Evolutionary conservation across 2,113 vertebrate species (phyloP), one percentile per base, ranked within the genome.

Genomic region (Centropristis striata): DNA sequence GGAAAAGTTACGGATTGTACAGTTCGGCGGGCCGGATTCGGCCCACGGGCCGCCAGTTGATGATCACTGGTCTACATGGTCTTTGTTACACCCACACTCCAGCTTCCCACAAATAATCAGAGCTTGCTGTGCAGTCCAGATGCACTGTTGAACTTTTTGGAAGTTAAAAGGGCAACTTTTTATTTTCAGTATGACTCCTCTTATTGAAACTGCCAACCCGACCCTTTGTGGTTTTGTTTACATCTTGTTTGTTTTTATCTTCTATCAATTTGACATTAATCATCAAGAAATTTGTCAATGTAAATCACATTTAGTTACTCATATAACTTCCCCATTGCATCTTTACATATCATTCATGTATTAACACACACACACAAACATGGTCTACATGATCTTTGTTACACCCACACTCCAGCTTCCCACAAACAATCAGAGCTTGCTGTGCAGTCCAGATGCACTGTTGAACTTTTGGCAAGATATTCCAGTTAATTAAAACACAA

Each of bases 131-230:
- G 21, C 23, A 21, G 15, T 27, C 53, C 63, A 60, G 8, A 51
- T 51, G 20, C 5, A 46, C 54, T 69, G 25, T 4, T 79, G 21
- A 65, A 59, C 37, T 59, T 46, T 55, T 44, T 77, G 84, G 80
- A 72, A 90, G 50, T 20, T n/a, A 49, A 71, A 60, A 32, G 4
- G 47, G 9, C 13, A 57, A 1, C 16, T 57, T 39, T 59, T 11
- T 55, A 28, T 32, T 76, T 72, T 73, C 41, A 58, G 16, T 21
- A 50, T 65, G 49, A 76, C 79, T 70, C 41, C 25, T 71, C 57
- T 7, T 27, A 1, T 8, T 74, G 32, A 63, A 86, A 79, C 41
- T 51, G n/a, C 32, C 50, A n/a, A 18, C 1, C 46, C 16, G 10
- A 37, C 21, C 58, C 12, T 47, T 4, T 18, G 10, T 70, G 6